Conservation (phyloP, 1,140 invertebrate genomes). For the Ceratosolen fusciceps region DNA sequence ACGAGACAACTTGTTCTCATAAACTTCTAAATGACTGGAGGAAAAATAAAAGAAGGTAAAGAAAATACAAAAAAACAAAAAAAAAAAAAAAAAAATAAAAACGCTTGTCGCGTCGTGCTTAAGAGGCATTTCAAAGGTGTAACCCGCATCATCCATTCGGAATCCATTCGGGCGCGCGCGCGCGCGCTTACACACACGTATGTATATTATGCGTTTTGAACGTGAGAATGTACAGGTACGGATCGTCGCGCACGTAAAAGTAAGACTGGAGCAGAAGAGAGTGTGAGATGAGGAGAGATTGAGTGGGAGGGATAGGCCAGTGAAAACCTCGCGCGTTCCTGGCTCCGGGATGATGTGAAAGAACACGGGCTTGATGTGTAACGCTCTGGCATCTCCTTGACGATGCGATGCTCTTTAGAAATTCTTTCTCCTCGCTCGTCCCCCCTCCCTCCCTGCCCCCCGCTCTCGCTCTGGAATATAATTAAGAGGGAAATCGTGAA, state of each 20-base stretch:
- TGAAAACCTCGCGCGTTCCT: slow-evolving; percentile 7
- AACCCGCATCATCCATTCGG: not conserved
- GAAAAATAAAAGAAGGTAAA: too few species aligned
- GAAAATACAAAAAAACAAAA: too few species aligned
- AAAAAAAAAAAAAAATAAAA: not conserved
- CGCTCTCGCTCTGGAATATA: slow-evolving; percentile 7
- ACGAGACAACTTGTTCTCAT: not conserved
- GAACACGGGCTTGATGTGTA: slow-evolving; percentile 32
- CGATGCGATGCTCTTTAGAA: slow-evolving; percentile 32
- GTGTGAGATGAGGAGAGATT: not conserved
- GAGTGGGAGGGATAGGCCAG: not conserved
- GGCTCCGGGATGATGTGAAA: slow-evolving; percentile 2
- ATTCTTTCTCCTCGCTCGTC: not conserved
- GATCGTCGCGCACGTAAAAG: slow-evolving; percentile 2
- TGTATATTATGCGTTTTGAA: not conserved
- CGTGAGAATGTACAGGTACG: slow-evolving; percentile 13
- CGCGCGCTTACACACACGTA: not conserved
- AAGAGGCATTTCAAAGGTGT: not conserved
- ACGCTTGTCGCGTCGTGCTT: not conserved
- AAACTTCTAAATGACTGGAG: not conserved
- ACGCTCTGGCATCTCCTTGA: slow-evolving; percentile 35
- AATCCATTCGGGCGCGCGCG: not conserved
- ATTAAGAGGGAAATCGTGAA: slow-evolving; percentile 46
- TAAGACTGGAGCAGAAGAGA: not conserved
- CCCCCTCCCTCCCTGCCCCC: not conserved